Percentiles rank a stretch among this genome's conserved stretches.
Evolutionary conservation across 2,888 invertebrate genomes (phyloP).

Genomic region (Drosophila borborema): DNA sequence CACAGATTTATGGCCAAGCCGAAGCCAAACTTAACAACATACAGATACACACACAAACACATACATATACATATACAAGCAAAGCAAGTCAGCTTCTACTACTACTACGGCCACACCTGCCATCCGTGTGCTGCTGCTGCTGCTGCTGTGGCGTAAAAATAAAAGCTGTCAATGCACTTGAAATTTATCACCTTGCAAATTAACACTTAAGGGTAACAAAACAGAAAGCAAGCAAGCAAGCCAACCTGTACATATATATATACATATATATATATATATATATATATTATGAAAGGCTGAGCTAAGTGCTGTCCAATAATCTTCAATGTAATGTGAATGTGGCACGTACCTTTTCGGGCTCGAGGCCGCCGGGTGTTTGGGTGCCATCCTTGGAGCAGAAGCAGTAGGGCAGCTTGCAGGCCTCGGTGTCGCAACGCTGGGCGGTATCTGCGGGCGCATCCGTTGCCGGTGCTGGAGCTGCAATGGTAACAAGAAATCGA

Average conservation of each 20-base stretch:
- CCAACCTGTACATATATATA: neutral
- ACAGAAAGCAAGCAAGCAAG: slow-evolving; percentile 19
- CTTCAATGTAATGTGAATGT: neutral
- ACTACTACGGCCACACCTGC: slow-evolving; percentile 5
- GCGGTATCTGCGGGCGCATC: slow-evolving; percentile 93
- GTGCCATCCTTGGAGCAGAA: slow-evolving; percentile 97
- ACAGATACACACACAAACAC: slow-evolving; percentile 6
- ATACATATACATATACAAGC: neutral
- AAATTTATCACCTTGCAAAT: slow-evolving; percentile 80
- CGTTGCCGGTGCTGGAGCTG: slow-evolving; percentile 93
- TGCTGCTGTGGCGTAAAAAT: slow-evolving; percentile 68
- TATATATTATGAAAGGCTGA: slow-evolving; percentile 11
- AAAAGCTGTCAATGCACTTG: slow-evolving; percentile 77
- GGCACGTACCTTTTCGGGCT: slow-evolving; percentile 90
- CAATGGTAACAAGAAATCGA: slow-evolving; percentile 48
- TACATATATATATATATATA: too few relatives aligned
- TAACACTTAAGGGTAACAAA: slow-evolving; percentile 67
- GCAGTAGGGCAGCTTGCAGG: slow-evolving; percentile 94
- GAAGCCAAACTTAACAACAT: slow-evolving; percentile 38
- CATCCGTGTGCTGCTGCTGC: slow-evolving; percentile 27
- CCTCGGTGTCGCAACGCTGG: slow-evolving; percentile 90
- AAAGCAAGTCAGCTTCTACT: neutral
- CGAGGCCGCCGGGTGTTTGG: slow-evolving; percentile 92
- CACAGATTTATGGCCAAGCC: slow-evolving; percentile 71
- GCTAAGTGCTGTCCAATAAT: slow-evolving; percentile 15